Base-by-base conservation (phyloP, 1,140 invertebrate genomes). In the Formica exsecta region DNA sequence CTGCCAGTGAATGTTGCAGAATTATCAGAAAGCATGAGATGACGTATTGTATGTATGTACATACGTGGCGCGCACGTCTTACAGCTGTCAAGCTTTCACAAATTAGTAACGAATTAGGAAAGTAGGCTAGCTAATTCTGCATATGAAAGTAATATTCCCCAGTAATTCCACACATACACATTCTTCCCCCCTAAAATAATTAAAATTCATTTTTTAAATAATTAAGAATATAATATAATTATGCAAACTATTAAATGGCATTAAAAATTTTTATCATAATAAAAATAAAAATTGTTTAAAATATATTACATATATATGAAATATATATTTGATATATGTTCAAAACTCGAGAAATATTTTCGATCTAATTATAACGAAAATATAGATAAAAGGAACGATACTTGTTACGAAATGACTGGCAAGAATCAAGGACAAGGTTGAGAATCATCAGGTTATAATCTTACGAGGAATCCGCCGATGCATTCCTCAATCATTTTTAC, bases 11-110 rank as follows among this genome's bases (percentile, higher is more conserved):
- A 51, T 54, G 59, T 25, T 84, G 61, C 59, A 54, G 38, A 51
- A 84, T 44, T 48, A 25, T 6, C 36, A 80, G 48, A 80, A 70
- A 80, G 44, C 22, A 80, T 19, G 25, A 81, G 41, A 38, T 32
- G 32, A 44, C 9, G 41, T 44, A 38, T 38, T 6, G 36, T 38
- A 38, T 38, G 38, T 38, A 44, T 8, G 2, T 44, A 44, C 29
- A 11, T 59, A 38, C 38, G 2, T 59, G 19, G 25, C 19, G 16
- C 25, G 16, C 1, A 44, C 51, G 13, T 59, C 51, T 81, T 38
- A 22, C 79, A 81, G 66, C 79, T 81, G 79, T 73, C 66, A 73
- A 44, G 66, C 66, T 81, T 81, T 81, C 79, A 81, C 77, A 32
- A 71, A 81, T 81, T 73, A 81, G 66, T 29, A 36, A 38, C 51